Percentiles rank a stretch among this genome's conserved stretches.
These are phyloP conservation scores for Phocoena sinus DNA, from an alignment of 2,113 vertebrate genomes.

Conservation along the genomic window DNA sequence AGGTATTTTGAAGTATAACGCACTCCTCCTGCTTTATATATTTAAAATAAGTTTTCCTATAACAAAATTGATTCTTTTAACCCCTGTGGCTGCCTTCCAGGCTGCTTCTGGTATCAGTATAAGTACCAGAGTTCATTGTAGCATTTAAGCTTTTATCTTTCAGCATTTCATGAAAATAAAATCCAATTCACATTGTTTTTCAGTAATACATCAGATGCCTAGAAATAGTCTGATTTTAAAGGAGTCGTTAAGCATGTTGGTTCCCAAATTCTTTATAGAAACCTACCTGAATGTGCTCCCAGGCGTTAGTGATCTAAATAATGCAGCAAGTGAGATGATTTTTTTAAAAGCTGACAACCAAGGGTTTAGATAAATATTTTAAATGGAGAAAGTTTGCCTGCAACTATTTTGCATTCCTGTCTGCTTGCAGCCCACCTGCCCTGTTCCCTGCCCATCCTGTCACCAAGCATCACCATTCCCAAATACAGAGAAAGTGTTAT, in stretches of 20 bases:
- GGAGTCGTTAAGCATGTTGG: not conserved
- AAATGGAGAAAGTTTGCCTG: not conserved
- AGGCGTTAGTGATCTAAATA: not conserved
- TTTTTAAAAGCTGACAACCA: not conserved
- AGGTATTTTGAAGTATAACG: constrained; percentile 30
- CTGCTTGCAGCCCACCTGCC: not conserved
- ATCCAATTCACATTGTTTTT: not conserved
- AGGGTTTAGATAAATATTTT: not conserved
- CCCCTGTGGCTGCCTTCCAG: not conserved
- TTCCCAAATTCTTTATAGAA: not conserved
- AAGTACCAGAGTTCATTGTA: constrained; percentile 20
- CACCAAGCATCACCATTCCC: not conserved
- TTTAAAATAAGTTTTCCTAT: constrained; percentile 27
- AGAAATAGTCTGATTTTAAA: not conserved
- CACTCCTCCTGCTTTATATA: not conserved
- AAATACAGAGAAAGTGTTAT: not conserved
- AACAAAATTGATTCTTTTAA: constrained; percentile 1
- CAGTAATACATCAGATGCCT: not conserved
- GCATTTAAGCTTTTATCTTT: not conserved
- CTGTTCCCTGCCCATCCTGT: not conserved
- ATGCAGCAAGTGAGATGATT: not conserved
- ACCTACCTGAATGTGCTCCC: not conserved
- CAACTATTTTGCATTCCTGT: not conserved
- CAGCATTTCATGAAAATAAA: constrained; percentile 24
- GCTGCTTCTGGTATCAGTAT: not conserved